A percentile compares a stretch with the other conserved stretches of the same genome.
Evolutionary conservation across 2,797 vertebrate genomes (phyloP).

Genomic region (Hylomyscus alleni): DNA sequence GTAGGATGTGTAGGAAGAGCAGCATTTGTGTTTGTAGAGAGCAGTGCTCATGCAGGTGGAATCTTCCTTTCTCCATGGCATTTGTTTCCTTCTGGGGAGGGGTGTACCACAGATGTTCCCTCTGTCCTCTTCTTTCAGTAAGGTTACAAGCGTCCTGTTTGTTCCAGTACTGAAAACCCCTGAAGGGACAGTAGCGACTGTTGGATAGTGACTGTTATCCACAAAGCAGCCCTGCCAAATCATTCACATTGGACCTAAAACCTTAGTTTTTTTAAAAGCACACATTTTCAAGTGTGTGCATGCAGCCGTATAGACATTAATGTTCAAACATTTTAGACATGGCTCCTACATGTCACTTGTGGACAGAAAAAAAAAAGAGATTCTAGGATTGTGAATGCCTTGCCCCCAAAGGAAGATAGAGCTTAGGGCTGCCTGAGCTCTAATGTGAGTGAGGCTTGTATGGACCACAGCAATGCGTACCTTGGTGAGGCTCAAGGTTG

Average conservation of each 20-base stretch:
- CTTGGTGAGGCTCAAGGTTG: not conserved
- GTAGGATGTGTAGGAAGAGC: not conserved
- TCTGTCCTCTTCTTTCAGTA: not conserved
- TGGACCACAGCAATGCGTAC: not conserved
- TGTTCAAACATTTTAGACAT: not conserved
- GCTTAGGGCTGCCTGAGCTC: not conserved
- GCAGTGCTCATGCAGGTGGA: not conserved
- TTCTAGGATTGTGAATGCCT: not conserved
- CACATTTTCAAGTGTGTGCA: not conserved
- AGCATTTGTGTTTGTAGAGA: not conserved
- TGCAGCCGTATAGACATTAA: too few species aligned
- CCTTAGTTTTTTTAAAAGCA: not conserved
- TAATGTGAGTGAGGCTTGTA: not conserved
- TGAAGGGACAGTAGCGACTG: conserved; percentile 16
- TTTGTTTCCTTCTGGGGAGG: conserved; percentile 6
- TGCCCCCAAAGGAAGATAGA: not conserved
- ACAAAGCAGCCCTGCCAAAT: conserved; percentile 55
- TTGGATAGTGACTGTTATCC: not conserved
- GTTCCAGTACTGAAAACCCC: not conserved
- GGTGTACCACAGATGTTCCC: not conserved
- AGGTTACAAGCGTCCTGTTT: conserved; percentile 3
- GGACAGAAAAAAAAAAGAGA: not conserved
- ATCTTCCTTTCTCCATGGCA: not conserved
- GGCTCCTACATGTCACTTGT: not conserved
- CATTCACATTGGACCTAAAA: conserved; percentile 72